These are phyloP conservation scores for Spodoptera picta DNA, from an alignment of 2,888 invertebrate genomes.

Conservation along the genomic window DNA sequence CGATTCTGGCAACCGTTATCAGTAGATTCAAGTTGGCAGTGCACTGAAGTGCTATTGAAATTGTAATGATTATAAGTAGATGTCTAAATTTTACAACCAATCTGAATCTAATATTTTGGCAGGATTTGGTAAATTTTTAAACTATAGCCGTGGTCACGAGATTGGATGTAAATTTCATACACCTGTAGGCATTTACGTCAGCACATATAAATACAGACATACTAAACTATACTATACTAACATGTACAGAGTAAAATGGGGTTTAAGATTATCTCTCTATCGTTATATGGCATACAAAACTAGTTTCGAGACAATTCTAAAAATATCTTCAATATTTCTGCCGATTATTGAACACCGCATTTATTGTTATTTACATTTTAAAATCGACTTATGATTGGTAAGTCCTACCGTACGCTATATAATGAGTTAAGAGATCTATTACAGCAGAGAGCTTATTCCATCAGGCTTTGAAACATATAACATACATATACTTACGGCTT, in stretches of 20 bases:
- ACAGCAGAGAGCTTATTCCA: conserved; percentile 32
- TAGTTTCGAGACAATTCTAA: conserved; percentile 66
- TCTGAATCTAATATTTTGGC: conserved; percentile 7
- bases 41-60: conserved; percentile 27
- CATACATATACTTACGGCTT: neutral
- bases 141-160: conserved; percentile 11
- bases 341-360: conserved; percentile 73
- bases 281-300: conserved; percentile 74
- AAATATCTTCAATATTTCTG: conserved; percentile 57
- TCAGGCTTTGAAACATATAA: conserved; percentile 11
- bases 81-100: conserved; percentile 10
- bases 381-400: conserved; percentile 50
- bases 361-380: conserved; percentile 66
- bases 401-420: conserved; percentile 38
- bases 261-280: conserved; percentile 68
- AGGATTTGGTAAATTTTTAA: conserved; percentile 14
- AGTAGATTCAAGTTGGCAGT: conserved; percentile 19
- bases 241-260: conserved; percentile 65
- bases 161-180: conserved; percentile 19
- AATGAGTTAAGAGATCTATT: conserved; percentile 43
- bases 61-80: conserved; percentile 13
- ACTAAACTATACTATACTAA: conserved; percentile 59
- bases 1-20: conserved; percentile 45
- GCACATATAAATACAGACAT: conserved; percentile 52
- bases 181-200: conserved; percentile 22